Percentiles rank a stretch among this genome's conserved stretches.
phyloP scores from a whole-genome alignment of 2,888 invertebrate genomes.

The Pollenia angustigena region DNA sequence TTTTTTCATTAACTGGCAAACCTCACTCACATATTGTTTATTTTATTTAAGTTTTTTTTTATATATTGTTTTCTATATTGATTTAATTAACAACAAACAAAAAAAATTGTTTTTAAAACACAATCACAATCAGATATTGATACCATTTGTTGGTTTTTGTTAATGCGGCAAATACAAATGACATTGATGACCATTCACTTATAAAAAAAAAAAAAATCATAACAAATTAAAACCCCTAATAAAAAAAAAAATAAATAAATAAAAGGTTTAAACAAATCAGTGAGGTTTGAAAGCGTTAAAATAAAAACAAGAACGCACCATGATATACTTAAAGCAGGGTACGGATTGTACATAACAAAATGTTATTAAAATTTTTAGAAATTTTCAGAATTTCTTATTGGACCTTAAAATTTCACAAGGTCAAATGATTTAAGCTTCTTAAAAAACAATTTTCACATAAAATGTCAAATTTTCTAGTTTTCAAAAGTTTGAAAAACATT shows the following conservation, averaged over 20 bases:
- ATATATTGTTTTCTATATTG: slow-evolving; percentile 9
- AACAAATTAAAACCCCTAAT: slow-evolving; percentile 13
- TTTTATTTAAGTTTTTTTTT: slow-evolving; percentile 20
- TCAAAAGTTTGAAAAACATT: too few relatives aligned
- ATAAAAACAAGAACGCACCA: slow-evolving; percentile 10
- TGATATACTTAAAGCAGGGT: slow-evolving; percentile 4
- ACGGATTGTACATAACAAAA: not conserved
- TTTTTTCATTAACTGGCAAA: not conserved
- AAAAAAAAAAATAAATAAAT: slow-evolving; percentile 7
- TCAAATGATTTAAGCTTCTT: too few relatives aligned
- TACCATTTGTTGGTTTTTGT: slow-evolving; percentile 29
- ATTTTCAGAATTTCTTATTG: too few relatives aligned
- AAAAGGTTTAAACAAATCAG: slow-evolving; percentile 6
- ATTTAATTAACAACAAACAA: slow-evolving; percentile 24
- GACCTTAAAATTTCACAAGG: too few relatives aligned
- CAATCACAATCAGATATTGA: slow-evolving; percentile 23
- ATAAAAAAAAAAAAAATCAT: slow-evolving; percentile 3
- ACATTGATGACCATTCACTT: slow-evolving; percentile 58
- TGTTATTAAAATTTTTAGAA: too few relatives aligned
- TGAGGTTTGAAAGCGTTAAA: slow-evolving; percentile 57
- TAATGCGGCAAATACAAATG: slow-evolving; percentile 49
- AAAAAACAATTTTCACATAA: too few relatives aligned
- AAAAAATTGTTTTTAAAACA: slow-evolving; percentile 22
- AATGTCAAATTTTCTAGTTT: too few relatives aligned
- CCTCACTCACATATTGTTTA: not conserved